phyloP scores from a whole-genome alignment of 2,797 vertebrate genomes.

The Crenuchus spilurus region DNA sequence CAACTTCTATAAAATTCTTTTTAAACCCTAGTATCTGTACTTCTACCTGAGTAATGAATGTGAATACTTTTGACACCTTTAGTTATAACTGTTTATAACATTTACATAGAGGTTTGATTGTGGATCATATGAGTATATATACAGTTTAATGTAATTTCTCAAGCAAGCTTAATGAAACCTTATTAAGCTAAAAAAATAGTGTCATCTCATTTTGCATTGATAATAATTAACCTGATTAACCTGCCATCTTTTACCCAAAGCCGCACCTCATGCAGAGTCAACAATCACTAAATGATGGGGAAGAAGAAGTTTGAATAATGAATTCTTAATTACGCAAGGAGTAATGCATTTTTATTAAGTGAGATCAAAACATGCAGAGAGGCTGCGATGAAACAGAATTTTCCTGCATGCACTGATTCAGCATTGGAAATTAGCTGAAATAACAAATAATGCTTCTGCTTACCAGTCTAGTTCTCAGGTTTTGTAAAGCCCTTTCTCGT shows the following conservation, averaged over 20 bases:
- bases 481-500: no score
- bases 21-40: no score
- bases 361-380: not conserved
- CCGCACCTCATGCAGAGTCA: conserved; percentile 24
- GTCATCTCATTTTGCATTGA: conserved; percentile 10
- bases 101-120: no score
- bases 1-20: no score
- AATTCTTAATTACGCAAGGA: conserved; percentile 22
- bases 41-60: no score
- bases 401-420: not conserved
- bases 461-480: not conserved
- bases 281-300: conserved; percentile 11
- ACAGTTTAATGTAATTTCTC: conserved; percentile 4
- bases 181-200: not conserved
- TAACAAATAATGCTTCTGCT: not conserved
- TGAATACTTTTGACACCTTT: no score
- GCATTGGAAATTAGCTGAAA: not conserved
- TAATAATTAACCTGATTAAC: conserved; percentile 11
- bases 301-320: conserved; percentile 16
- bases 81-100: no score
- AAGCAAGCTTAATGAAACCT: conserved; percentile 18
- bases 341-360: conserved; percentile 9
- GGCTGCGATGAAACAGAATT: not conserved
- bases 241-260: conserved; percentile 32
- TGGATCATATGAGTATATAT: not conserved